phyloP scores from a whole-genome alignment of 2,888 invertebrate species.

The Cheilosia vernalis region DNA sequence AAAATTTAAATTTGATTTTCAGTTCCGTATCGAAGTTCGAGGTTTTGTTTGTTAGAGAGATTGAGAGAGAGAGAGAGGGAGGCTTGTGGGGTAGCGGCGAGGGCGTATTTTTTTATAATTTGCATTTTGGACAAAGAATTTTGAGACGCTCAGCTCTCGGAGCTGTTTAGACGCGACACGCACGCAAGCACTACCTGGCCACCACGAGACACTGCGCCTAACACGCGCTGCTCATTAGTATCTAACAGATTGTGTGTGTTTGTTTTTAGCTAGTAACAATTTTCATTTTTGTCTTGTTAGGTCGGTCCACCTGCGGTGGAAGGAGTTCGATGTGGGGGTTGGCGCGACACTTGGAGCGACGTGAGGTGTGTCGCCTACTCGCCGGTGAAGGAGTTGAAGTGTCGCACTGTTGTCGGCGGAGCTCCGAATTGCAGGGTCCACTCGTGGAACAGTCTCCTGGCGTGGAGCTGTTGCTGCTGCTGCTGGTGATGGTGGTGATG shows the following conservation, averaged over 20 bases:
- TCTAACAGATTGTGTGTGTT: conserved; percentile 53
- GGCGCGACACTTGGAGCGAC: conserved; percentile 42
- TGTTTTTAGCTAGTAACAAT: conserved; percentile 52
- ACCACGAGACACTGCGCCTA: conserved; percentile 54
- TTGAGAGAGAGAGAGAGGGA: not conserved
- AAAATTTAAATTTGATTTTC: conserved; percentile 74
- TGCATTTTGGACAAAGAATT: conserved; percentile 17
- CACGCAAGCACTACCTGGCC: conserved; percentile 60
- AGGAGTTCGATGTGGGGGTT: conserved; percentile 29
- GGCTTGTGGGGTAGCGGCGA: conserved; percentile 57
- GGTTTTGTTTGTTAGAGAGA: conserved; percentile 46
- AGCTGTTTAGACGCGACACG: conserved; percentile 66
- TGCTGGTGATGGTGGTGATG: conserved; percentile 83
- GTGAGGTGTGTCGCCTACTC: conserved; percentile 79
- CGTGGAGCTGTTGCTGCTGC: conserved; percentile 83
- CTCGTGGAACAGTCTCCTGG: conserved; percentile 83
- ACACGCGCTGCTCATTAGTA: conserved; percentile 41
- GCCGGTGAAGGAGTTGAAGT: conserved; percentile 83
- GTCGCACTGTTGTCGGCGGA: conserved; percentile 82
- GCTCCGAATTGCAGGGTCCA: conserved; percentile 84
- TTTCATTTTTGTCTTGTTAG: conserved; percentile 52
- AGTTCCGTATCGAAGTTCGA: conserved; percentile 73
- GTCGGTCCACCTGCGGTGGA: conserved; percentile 45
- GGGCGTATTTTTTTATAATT: conserved; percentile 34
- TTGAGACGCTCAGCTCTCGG: conserved; percentile 68